Base-by-base conservation (phyloP, 2,888 invertebrate species). In the Metalampra italica region DNA sequence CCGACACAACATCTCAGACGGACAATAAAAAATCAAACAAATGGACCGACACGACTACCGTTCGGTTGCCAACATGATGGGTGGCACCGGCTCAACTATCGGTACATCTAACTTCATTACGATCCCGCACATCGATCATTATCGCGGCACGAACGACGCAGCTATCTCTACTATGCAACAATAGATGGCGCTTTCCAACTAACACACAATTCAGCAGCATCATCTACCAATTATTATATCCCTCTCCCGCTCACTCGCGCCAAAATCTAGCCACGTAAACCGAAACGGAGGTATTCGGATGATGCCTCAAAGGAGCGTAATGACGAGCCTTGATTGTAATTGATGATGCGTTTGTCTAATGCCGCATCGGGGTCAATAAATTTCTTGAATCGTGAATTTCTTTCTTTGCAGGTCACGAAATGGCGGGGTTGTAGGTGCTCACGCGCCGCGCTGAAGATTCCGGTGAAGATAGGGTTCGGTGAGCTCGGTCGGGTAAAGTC, bases 161-260 rank as follows among this genome's bases (percentile, higher is more conserved):
- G 78, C 82, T 86, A 89, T 88, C 82, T 78, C 74, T 83, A 78
- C 78, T 80, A 88, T 86, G 82, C 82, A 82, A 86, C 88, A 86
- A 88, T 83, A 87, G 83, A 86, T 87, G 86, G 86, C 84, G 85
- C 79, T 85, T 76, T 76, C 72, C 65, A 69, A 65, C 71, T 68
- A 71, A 76, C 72, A 78, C 76, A 78, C 75, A 78, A 84, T 82
- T 82, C 83, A 80, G 84, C 84, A 82, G 64, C 71, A 82, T 85
- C 85, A 84, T 84, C 78, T 66, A 81, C 78, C 86, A 87, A 87
- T 87, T 87, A 87, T 77, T 73, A 71, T 58, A 30, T 63, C 49
- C 32, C 46, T 32, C 8, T 39, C 62, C 60, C 73, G 60, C 66
- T 73, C 62, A 62, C 66, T 49, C 53, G 38, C 45, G 41, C 55